phyloP scores from a whole-genome alignment of 2,888 invertebrate genomes.

The Spialia ferax region DNA sequence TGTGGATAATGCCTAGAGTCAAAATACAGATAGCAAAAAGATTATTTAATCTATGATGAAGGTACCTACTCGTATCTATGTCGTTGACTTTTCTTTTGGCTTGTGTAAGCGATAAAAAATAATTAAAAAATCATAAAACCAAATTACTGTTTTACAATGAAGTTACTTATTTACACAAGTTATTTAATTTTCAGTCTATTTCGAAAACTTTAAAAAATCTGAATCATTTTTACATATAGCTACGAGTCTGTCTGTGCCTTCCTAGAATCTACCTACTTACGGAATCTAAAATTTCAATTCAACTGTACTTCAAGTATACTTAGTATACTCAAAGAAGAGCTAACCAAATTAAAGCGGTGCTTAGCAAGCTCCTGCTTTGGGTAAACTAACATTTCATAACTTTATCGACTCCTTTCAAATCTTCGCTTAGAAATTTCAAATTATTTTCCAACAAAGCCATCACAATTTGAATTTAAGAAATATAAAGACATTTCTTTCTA shows the following conservation, averaged over 20 bases:
- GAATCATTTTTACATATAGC: no score
- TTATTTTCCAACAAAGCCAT: not conserved
- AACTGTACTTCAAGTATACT: no score
- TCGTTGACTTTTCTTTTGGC: not conserved
- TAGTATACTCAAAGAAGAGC: not conserved
- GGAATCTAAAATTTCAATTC: not conserved
- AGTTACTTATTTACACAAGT: no score
- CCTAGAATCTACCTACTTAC: not conserved
- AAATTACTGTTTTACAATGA: no score
- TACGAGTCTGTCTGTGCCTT: no score
- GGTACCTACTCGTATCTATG: no score
- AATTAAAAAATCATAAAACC: not conserved
- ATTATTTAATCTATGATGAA: constrained; percentile 1
- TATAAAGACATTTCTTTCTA: constrained; percentile 68
- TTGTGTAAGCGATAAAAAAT: not conserved
- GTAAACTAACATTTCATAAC: not conserved
- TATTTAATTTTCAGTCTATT: no score
- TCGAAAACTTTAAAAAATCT: no score
- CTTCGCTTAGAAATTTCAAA: not conserved
- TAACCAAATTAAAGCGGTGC: not conserved
- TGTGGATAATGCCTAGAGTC: not conserved
- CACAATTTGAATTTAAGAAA: constrained; percentile 52
- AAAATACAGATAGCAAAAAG: constrained; percentile 4
- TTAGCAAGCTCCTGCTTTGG: not conserved
- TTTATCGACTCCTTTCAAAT: not conserved